Percentiles rank a stretch among this genome's conserved stretches.
phyloP scores from a whole-genome alignment of 2,113 vertebrate species.

The Carassius carassius region DNA sequence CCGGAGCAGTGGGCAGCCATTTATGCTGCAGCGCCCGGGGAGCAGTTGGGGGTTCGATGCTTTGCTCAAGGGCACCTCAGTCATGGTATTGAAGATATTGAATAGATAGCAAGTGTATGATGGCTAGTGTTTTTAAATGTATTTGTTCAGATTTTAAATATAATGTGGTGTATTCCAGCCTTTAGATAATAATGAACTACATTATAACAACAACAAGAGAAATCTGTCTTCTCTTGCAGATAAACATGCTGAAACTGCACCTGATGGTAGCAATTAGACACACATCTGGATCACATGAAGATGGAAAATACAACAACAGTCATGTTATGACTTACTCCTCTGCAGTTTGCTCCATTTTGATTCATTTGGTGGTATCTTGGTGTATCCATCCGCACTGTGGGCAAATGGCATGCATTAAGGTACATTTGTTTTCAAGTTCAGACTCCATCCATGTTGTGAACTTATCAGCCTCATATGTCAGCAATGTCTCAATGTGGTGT shows the following conservation, averaged over 20 bases:
- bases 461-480: slow-evolving; percentile 41
- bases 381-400: slow-evolving; percentile 72
- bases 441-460: slow-evolving; percentile 16
- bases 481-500: slow-evolving; percentile 47
- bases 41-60: no score
- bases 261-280: slow-evolving; percentile 49
- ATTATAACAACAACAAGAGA: neutral
- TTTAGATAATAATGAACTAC: neutral
- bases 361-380: slow-evolving; percentile 76
- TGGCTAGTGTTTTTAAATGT: neutral
- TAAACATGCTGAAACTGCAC: slow-evolving; percentile 20
- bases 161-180: neutral
- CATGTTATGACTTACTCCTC: slow-evolving; percentile 72
- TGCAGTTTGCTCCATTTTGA: slow-evolving; percentile 68
- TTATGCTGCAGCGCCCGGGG: no score
- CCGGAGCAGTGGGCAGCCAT: no score
- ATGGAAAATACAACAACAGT: slow-evolving; percentile 27
- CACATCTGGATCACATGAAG: slow-evolving; percentile 20
- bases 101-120: neutral
- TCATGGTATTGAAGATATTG: no score
- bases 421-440: slow-evolving; percentile 38
- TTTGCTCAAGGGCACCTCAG: no score
- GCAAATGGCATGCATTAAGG: slow-evolving; percentile 45
- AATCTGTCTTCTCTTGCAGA: neutral
- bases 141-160: neutral